Conservation (phyloP, 2,797 vertebrate genomes). For the Leptatherina wallacei region DNA sequence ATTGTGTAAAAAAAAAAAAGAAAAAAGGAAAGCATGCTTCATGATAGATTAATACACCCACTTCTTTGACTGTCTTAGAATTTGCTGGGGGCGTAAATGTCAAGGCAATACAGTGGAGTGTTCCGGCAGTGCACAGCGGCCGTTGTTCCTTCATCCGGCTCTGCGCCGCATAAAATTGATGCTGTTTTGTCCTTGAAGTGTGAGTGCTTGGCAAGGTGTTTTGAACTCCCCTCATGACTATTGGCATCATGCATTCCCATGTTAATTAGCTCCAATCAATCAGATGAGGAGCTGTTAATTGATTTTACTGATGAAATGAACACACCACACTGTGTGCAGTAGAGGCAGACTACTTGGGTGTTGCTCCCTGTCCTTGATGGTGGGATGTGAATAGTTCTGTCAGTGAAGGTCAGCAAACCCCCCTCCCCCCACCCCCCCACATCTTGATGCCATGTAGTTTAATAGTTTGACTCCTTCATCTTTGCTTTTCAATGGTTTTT, state of each 20-base stretch:
- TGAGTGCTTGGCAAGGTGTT: conserved; percentile 46
- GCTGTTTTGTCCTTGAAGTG: conserved; percentile 67
- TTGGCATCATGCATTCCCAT: conserved; percentile 58
- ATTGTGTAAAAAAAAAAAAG: neutral
- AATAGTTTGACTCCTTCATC: neutral
- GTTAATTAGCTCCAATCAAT: conserved; percentile 77
- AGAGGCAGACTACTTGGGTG: conserved; percentile 17
- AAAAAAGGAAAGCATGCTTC: conserved; percentile 36
- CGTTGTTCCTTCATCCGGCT: conserved; percentile 33
- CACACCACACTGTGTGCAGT: conserved; percentile 47
- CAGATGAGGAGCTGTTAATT: conserved; percentile 67
- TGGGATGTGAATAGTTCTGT: conserved; percentile 34
- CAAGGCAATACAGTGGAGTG: conserved; percentile 22
- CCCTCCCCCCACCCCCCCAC: neutral
- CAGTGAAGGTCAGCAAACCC: conserved; percentile 56
- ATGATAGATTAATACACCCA: conserved; percentile 30
- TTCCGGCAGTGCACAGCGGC: conserved; percentile 24
- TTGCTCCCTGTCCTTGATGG: conserved; percentile 42
- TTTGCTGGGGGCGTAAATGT: conserved; percentile 24
- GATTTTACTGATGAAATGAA: conserved; percentile 69
- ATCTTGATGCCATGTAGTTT: neutral
- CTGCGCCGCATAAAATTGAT: conserved; percentile 46
- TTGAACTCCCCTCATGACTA: conserved; percentile 55
- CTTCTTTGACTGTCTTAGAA: conserved; percentile 20
- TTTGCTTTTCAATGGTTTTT: neutral